phyloP scores from a whole-genome alignment of 2,113 vertebrate species.

The Vulpes lagopus region DNA sequence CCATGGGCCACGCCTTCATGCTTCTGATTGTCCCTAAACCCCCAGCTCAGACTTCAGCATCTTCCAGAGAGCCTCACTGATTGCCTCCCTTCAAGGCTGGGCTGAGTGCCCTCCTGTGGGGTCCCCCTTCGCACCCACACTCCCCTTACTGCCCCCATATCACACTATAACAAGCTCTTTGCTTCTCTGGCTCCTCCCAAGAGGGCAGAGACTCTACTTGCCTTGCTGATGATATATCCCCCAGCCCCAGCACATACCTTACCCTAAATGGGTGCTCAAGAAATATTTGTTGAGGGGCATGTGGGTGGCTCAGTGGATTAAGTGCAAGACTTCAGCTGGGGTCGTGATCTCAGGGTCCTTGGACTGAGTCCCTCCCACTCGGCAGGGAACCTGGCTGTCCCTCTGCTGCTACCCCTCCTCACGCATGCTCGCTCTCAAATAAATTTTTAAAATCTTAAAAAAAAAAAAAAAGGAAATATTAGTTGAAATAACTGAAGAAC shows the following conservation, averaged over 20 bases:
- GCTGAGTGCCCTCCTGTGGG: neutral
- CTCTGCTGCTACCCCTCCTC: no score
- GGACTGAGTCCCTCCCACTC: neutral
- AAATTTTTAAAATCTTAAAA: no score
- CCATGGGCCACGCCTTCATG: neutral
- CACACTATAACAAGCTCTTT: neutral
- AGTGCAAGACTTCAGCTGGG: neutral
- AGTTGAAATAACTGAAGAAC: slow-evolving; percentile 27
- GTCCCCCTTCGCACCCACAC: neutral
- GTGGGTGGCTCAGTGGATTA: neutral
- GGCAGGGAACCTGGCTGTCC: neutral
- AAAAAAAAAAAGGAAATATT: neutral
- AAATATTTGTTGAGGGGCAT: neutral
- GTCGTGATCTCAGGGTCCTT: neutral
- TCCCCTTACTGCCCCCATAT: neutral
- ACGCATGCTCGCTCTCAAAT: no score
- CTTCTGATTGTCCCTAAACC: neutral
- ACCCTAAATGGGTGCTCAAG: neutral
- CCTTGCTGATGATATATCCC: neutral
- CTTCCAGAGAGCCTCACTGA: neutral
- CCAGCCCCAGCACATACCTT: neutral
- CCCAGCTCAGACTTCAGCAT: neutral
- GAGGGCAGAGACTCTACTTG: neutral
- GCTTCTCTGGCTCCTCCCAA: neutral
- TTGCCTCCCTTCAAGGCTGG: neutral